Evolutionary conservation across 2,113 vertebrate genomes (phyloP).

Genomic region (Theropithecus gelada): DNA sequence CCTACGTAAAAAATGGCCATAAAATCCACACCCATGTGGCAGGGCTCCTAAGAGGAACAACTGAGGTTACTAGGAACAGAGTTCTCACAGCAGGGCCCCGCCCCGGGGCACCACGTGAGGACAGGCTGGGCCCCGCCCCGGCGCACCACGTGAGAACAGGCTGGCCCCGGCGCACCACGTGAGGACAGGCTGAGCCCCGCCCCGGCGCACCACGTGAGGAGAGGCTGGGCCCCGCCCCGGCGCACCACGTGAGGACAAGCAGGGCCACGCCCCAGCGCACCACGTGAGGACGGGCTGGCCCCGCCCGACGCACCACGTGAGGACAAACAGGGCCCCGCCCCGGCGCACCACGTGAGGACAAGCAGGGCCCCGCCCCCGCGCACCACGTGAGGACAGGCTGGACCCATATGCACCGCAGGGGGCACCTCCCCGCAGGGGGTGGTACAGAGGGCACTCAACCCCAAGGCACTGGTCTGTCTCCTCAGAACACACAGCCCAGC

Average conservation of each 20-base stretch:
- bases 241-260: too few species aligned
- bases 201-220: too few species aligned
- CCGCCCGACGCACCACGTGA: too few species aligned
- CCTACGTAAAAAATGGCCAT: background rate
- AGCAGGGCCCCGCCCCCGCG: rapidly evolving
- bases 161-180: too few species aligned
- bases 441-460: background rate
- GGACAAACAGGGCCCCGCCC: rapidly evolving
- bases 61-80: rapidly evolving
- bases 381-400: too few species aligned
- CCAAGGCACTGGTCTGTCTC: rapidly evolving
- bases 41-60: too few species aligned
- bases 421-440: background rate
- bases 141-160: rapidly evolving
- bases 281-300: rapidly evolving
- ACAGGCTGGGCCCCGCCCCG: rapidly evolving
- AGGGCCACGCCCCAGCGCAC: too few species aligned
- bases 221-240: too few species aligned
- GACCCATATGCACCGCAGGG: too few species aligned
- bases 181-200: too few species aligned
- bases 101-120: rapidly evolving
- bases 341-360: too few species aligned
- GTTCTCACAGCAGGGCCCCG: background rate
- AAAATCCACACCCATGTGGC: rapidly evolving
- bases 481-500: too few species aligned